A percentile compares a stretch with the other conserved stretches of the same genome.
Evolutionary conservation across 1,140 invertebrate species (phyloP).

Genomic region (Aphidius ervi): DNA sequence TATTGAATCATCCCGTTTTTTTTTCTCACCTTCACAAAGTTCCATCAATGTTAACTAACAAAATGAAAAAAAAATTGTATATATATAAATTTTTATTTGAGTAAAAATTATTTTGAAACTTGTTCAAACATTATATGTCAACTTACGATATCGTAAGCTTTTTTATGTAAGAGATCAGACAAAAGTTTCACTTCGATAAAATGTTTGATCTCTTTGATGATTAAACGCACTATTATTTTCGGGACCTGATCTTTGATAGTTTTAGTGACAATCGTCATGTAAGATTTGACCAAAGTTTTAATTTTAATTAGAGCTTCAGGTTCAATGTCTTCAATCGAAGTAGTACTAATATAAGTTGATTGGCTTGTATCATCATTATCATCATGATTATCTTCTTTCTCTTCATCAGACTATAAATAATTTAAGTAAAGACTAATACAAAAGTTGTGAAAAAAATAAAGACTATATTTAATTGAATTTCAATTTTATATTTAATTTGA

Average conservation of each 20-base stretch:
- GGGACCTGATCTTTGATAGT: constrained; percentile 97
- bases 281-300: constrained; percentile 97
- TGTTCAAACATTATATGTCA: constrained; percentile 6
- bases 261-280: constrained; percentile 99
- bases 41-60: constrained; percentile 96
- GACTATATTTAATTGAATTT: no score
- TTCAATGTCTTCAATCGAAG: constrained; percentile 52
- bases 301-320: constrained; percentile 99
- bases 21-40: constrained; percentile 93
- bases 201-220: no score
- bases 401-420: background rate
- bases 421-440: constrained; percentile 14
- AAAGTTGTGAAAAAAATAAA: background rate
- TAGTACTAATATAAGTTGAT: constrained; percentile 4
- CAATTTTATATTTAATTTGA: no score
- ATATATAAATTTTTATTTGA: no score
- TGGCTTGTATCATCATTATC: constrained; percentile 13
- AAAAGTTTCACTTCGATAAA: no score
- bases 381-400: background rate
- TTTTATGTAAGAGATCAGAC: no score
- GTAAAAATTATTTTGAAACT: no score
- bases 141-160: constrained; percentile 90
- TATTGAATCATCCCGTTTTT: constrained; percentile 95
- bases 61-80: constrained; percentile 16
- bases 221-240: constrained; percentile 97